Evolutionary conservation across 2,797 vertebrate genomes (phyloP), one percentile per base, ranked within the genome.

Genomic region (Tenualosa ilisha): DNA sequence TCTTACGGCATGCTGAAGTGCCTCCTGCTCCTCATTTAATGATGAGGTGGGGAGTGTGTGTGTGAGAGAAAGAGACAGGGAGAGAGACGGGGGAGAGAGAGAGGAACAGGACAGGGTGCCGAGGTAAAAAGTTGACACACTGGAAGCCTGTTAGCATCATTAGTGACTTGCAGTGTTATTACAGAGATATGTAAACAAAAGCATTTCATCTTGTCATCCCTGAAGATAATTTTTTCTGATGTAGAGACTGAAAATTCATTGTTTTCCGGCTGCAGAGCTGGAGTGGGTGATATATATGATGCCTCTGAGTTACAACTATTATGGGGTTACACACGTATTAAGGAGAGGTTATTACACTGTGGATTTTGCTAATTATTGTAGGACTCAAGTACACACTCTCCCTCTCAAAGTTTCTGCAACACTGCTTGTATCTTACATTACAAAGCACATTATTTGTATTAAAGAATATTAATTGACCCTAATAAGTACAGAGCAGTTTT

Each of bases 1-100:
- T 75, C 68, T 75, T 75, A 75, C 13, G 37, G 68, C 68, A 75
- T 75, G 63, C 63, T 68, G 63, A 68, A 68, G 63, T 68, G 13
- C 24, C 63, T 68, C 63, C 26, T 68, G 63, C n/a, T 68, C 15
- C 68, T 75, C 68, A 20, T 75, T 75, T 75, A 75, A 75, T 75
- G 13, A 43, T 75, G 68, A 75, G 37, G 26, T 37, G 13, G 65
- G 6, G 26, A 15, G 22, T 1, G 61, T 11, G 61, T 11, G 31
- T 31, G 31, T 31, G 65, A 37, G n/a, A 68, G 65, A 68, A 26
- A 12, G 65, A 12, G 65, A 37, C 3, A 31, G 26, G 20, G 63
- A 68, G 63, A 37, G 24, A 22, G 20, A 68, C n/a, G 26, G 8
- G 3, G 54, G 20, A 20, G 15, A 22, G 20, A 68, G 65, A 68